Evolutionary conservation across 2,797 vertebrate genomes (phyloP), one percentile per base, ranked within the genome.

Genomic region (Coracias cyanogaster): DNA sequence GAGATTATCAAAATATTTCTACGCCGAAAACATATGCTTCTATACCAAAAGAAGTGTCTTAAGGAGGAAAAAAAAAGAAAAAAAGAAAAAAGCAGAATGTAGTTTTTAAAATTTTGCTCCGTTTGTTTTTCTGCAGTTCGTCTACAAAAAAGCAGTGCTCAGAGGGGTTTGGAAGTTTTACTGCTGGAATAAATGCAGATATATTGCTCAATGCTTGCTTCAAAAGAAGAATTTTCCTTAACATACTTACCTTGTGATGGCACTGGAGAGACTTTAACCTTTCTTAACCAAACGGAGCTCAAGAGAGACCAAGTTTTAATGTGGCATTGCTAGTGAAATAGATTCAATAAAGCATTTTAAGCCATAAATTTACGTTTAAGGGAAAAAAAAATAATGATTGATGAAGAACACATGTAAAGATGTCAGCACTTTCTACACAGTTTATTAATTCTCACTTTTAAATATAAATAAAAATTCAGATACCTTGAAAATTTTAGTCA

Each of bases 211-310:
- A 88, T 16, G 70, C 81, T 95, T 51, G 25, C 86, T 92, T 91
- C 54, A n/a, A 82, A 80, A 76, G 29, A 92, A 35, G 0, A 62
- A 25, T 60, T 89, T 61, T 97, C 89, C 90, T 97, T 96, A 80
- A 46, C 92, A 98, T 98, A 98, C 98, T 98, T 98, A 98, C 98
- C 98, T 98, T 98, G 93, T 28, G 97, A 91, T 95, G 97, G 95
- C 94, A 97, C 84, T 85, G 98, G 84, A 96, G 97, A 97, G 58
- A 97, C 95, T 97, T 94, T 97, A 97, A 96, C 41, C 90, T 97
- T 95, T 94, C 96, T 95, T 92, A 97, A 97, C 89, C 96, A 96
- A 97, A 97, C 57, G 85, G 95, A 98, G 95, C 94, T 98, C 91
- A 96, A 97, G 82, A 95, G 49, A 97, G 96, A 97, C 82, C 94